Conservation (phyloP, 2,888 invertebrate genomes). For the Idaea dimidiata region DNA sequence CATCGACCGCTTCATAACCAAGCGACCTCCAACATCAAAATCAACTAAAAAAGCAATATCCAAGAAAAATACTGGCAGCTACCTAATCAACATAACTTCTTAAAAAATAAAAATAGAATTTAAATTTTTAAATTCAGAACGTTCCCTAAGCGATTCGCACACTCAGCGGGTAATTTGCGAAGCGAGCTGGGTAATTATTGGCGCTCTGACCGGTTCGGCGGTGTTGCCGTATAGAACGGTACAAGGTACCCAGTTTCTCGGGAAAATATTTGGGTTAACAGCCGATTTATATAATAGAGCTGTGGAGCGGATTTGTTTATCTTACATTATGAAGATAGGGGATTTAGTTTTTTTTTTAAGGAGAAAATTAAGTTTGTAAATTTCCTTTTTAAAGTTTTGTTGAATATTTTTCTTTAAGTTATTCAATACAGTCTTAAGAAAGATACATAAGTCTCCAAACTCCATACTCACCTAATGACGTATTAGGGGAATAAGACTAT, state of each 20-base stretch:
- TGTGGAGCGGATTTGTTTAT: not conserved
- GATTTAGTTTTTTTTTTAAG: not conserved
- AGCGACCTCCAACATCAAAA: not conserved
- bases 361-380: not conserved
- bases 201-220: conserved; percentile 12
- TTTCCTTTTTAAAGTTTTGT: not conserved
- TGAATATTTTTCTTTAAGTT: not conserved
- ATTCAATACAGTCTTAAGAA: not conserved
- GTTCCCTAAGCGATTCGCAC: conserved; percentile 5
- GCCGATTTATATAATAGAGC: not conserved
- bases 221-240: conserved; percentile 8
- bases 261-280: not conserved
- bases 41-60: not conserved
- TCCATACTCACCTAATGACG: no score
- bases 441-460: no score
- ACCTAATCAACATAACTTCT: not conserved
- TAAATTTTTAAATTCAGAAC: conserved; percentile 3
- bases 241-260: conserved; percentile 7
- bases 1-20: no score
- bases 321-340: not conserved
- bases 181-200: conserved; percentile 30
- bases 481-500: no score
- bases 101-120: conserved; percentile 5
- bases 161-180: conserved; percentile 35
- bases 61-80: not conserved